phyloP scores from a whole-genome alignment of 2,888 invertebrate genomes.

The Lacanobia oleracea region DNA sequence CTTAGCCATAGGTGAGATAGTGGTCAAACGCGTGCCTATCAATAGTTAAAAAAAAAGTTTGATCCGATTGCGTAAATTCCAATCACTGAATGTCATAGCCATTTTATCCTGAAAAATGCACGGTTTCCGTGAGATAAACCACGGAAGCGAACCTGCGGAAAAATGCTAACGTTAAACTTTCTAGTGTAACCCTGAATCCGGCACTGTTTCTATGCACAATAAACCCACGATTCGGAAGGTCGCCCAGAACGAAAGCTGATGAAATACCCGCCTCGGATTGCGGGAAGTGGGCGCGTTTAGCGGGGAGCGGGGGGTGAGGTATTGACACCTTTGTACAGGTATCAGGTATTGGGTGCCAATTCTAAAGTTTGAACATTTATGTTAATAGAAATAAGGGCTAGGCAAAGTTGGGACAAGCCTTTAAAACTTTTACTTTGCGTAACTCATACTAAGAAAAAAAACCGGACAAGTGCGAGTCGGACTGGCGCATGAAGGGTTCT shows the following conservation, averaged over 20 bases:
- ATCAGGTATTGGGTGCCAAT: neutral
- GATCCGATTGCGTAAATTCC: no score
- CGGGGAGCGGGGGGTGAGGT: neutral
- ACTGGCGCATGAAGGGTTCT: no score
- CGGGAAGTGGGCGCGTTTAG: slow-evolving; percentile 52
- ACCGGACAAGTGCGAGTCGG: no score
- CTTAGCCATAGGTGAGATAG: no score
- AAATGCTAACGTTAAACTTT: neutral
- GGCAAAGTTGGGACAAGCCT: neutral
- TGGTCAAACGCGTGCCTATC: no score
- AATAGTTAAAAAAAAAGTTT: no score
- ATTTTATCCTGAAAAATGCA: no score
- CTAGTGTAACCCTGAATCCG: slow-evolving; percentile 5
- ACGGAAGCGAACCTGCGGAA: no score
- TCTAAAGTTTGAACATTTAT: neutral
- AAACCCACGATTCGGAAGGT: slow-evolving; percentile 58
- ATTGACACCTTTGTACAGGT: slow-evolving; percentile 5
- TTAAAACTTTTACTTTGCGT: neutral
- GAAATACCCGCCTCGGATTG: slow-evolving; percentile 64
- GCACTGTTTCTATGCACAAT: slow-evolving; percentile 8
- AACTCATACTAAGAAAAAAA: no score
- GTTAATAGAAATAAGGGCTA: neutral
- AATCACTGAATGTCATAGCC: no score
- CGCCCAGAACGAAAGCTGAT: slow-evolving; percentile 70
- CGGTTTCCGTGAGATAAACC: no score